These are phyloP conservation scores for Mohoua ochrocephala DNA, from an alignment of 2,113 vertebrate species.

Conservation along the genomic window DNA sequence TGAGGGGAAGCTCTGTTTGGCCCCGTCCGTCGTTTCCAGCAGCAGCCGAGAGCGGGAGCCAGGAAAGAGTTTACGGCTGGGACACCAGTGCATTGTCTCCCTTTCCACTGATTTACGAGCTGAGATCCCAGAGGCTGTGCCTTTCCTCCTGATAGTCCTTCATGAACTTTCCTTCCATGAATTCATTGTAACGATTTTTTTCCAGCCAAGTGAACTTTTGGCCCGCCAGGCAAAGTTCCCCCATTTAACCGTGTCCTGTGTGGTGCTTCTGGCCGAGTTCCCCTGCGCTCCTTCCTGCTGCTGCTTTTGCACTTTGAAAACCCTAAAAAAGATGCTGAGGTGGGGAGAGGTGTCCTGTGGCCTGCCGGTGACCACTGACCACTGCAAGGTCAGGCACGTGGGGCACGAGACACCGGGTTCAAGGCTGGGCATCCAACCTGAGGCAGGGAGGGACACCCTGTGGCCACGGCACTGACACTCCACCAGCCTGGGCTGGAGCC, in stretches of 20 bases:
- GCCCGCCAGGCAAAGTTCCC: background rate
- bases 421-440: accelerated
- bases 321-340: background rate
- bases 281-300: background rate
- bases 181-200: background rate
- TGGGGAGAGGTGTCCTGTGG: background rate
- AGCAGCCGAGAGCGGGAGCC: background rate
- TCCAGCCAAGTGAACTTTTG: background rate
- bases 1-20: background rate
- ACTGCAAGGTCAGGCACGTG: background rate
- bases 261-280: background rate
- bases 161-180: slow-evolving; percentile 10
- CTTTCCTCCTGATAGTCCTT: background rate
- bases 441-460: background rate
- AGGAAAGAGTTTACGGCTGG: background rate
- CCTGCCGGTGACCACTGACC: background rate
- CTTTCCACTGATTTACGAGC: background rate
- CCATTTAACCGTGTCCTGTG: accelerated
- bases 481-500: background rate
- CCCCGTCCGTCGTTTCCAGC: accelerated
- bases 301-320: background rate
- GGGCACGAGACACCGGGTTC: accelerated
- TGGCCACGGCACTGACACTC: accelerated
- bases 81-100: background rate
- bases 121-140: background rate